Evolutionary conservation across 2,888 invertebrate species (phyloP).

Genomic region (Plemyria rubiginata): DNA sequence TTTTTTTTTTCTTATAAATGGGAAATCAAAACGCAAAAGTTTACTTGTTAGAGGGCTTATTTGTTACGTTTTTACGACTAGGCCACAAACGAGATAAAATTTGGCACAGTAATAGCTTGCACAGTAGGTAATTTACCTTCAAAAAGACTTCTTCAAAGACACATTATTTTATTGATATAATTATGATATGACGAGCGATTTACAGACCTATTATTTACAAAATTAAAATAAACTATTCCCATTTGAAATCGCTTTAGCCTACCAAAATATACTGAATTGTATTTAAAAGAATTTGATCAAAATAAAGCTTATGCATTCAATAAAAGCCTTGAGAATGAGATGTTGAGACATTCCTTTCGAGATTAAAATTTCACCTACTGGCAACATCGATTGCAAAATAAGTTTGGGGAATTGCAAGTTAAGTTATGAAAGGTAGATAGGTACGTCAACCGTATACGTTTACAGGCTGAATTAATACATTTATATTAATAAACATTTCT

Average conservation of each 20-base stretch:
- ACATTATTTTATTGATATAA: too few species aligned
- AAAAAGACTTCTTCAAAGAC: too few species aligned
- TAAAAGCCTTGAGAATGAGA: constrained; percentile 4
- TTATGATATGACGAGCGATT: too few species aligned
- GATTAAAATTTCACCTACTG: background rate
- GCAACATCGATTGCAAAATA: constrained; percentile 6
- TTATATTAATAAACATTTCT: too few species aligned
- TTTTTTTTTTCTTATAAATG: background rate
- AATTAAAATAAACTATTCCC: too few species aligned
- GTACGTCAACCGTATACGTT: background rate
- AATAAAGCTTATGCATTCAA: background rate
- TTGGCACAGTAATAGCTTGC: background rate
- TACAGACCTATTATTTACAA: too few species aligned
- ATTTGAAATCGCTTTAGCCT: too few species aligned
- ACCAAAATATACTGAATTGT: too few species aligned
- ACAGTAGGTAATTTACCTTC: too few species aligned
- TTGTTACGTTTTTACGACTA: background rate
- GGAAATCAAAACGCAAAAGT: background rate
- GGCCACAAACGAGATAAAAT: background rate
- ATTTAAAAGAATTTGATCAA: background rate
- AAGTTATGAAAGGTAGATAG: background rate
- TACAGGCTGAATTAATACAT: too few species aligned
- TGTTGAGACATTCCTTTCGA: constrained; percentile 1
- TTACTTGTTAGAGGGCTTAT: background rate
- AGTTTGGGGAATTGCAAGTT: constrained; percentile 1